Base-by-base conservation (phyloP, 1,140 invertebrate species). In the Aphelinus atriplicis region DNA sequence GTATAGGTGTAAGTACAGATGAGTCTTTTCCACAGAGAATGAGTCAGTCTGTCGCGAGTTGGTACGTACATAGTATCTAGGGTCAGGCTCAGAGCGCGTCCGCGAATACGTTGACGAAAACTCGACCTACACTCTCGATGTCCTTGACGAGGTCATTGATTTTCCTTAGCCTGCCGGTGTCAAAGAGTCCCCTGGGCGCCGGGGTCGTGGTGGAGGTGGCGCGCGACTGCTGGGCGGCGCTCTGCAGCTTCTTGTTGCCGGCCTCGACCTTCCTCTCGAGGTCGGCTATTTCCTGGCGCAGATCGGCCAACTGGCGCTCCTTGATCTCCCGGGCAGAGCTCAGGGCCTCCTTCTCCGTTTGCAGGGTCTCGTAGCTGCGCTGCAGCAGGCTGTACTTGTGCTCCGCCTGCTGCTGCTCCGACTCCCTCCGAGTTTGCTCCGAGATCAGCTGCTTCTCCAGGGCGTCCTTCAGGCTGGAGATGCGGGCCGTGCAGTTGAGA, bases 121-220 rank as follows among this genome's bases (percentile, higher is more conserved):
- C 7, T 47, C 60, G 66, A 75, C 73, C 73, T 63, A 75, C 66
- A 51, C 5, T 55, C 45, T 75, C 66, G 4, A 75, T 75, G 2
- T 67, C 50, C 60, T 75, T 75, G 45, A 75, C 66, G n/a, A 75
- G 7, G 46, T 75, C 57, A 7, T 75, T 69, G 7, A 75, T 9
- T 46, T 69, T 75, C 10, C 51, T 63, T 6, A 75, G 58, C 1
- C n/a, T 56, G 0, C 43, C 43, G 0, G 57, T 47, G 45, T 57
- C 50, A 4, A 75, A 69, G 3, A 75, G 3, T 0, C 43, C 3
- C n/a, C 57, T 53, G 4, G 51, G 51, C 51, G 51, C 4, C 51
- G 51, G 51, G 4, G 51, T 9, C 4, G 9, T 4, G 9, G 51
- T 53, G 9, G 51, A 9, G 51, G 4, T 53, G 9, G 51, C 51